These are phyloP conservation scores for Aptenodytes forsteri DNA, from an alignment of 2,113 vertebrate species.

Conservation along the genomic window DNA sequence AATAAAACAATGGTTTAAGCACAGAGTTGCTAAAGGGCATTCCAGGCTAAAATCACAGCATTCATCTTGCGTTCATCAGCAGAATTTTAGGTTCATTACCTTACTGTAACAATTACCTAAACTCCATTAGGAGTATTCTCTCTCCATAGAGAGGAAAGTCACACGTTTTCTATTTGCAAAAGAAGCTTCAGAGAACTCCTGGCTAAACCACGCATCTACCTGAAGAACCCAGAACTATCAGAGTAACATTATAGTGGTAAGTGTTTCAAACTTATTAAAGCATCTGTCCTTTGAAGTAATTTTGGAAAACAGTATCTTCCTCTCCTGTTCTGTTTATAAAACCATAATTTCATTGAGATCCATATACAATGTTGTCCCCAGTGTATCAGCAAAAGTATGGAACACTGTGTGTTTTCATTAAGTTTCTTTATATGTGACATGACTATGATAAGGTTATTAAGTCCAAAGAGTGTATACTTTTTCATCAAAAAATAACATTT, in stretches of 20 bases:
- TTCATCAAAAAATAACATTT: not conserved
- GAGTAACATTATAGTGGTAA: not conserved
- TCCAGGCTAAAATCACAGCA: not conserved
- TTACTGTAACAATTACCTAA: not conserved
- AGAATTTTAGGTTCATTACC: not conserved
- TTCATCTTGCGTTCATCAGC: not conserved
- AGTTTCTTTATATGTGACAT: not conserved
- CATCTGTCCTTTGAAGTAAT: not conserved
- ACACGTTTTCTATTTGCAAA: not conserved
- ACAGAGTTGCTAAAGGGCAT: not conserved
- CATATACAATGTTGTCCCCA: not conserved
- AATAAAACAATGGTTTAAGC: not conserved
- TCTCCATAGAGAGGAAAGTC: not conserved
- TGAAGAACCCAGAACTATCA: not conserved
- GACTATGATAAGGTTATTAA: not conserved
- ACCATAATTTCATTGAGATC: not conserved
- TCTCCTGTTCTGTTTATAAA: not conserved
- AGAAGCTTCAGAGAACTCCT: not conserved
- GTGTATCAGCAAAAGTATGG: not conserved
- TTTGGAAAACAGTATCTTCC: not conserved
- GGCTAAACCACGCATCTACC: accelerated
- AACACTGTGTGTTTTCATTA: not conserved
- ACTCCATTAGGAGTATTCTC: not conserved
- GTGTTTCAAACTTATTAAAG: not conserved
- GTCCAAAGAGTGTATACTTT: not conserved